Base-by-base conservation (phyloP, 2,888 invertebrate species). In the Ennomos erosarius region DNA sequence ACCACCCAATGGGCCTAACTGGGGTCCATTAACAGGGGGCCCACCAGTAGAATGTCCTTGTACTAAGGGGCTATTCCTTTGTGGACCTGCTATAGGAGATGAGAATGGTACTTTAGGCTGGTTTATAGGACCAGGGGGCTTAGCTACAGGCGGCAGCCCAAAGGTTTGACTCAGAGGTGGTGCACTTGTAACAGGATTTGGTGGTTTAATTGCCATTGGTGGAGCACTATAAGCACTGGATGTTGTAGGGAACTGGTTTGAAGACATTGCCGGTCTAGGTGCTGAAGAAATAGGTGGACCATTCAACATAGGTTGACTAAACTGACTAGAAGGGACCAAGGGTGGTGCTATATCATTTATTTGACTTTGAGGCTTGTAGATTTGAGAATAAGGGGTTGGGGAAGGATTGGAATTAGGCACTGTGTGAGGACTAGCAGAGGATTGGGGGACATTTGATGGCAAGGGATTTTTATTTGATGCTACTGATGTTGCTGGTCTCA, bases 331-430 rank as follows among this genome's bases (percentile, higher is more conserved):
- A 59, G 91, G 73, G 69, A 86, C 76, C 51, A 90, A 83, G 62
- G 91, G 88, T 65, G 90, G 88, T 64, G 88, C 78, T 82, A 87
- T 92, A 64, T 89, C 85, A 79, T 92, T 92, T 16, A 92, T 87
- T 72, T 89, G 90, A 58, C 64, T 76, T 55, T 80, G 84, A 16
- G 72, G 71, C 35, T 75, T 79, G 59, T 76, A 78, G 64, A 73
- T 84, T 37, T 79, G 78, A 49, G 77, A 71, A 61, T 82, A 87
- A 39, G 81, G 78, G 53, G 74, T 77, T 10, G 83, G 75, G 36
- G 59, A 65, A 57, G 81, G 65, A 42, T 75, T 69, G 51, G 84
- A 51, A 44, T 38, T 60, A 10, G 59, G 13, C 35, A 60, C 59
- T 11, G 55, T 51, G 6, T 13, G 40, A 33, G 55, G 79, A 63